phyloP scores from a whole-genome alignment of 1,140 invertebrate genomes.

The Hylaeus volcanicus region DNA sequence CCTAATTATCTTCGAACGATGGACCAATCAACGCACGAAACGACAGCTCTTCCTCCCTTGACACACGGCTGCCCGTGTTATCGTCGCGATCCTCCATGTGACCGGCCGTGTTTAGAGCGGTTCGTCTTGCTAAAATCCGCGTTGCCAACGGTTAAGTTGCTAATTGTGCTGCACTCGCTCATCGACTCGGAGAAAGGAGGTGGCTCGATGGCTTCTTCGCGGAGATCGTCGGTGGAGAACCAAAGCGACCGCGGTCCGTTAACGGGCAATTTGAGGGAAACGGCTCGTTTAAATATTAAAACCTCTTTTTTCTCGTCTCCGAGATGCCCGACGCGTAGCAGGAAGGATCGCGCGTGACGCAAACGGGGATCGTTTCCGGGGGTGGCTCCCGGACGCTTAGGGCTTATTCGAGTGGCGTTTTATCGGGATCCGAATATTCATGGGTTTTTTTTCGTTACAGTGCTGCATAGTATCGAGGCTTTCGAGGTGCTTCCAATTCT shows the following conservation, averaged over 20 bases:
- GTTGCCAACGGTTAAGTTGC: too few species aligned
- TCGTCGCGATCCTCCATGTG: neutral
- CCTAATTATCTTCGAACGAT: constrained; percentile 64
- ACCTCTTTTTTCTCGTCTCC: neutral
- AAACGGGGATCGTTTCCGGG: neutral
- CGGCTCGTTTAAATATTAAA: constrained; percentile 3
- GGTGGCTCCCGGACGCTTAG: neutral
- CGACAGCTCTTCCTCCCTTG: constrained; percentile 28
- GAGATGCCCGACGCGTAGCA: constrained; percentile 13
- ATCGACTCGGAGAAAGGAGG: neutral
- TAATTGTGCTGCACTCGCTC: neutral
- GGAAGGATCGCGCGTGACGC: neutral
- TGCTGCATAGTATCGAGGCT: too few species aligned
- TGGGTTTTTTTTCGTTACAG: too few species aligned
- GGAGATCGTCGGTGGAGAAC: neutral
- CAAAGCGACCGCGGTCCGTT: neutral
- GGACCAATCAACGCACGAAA: constrained; percentile 43
- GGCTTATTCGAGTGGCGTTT: too few species aligned
- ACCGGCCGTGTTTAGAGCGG: constrained; percentile 22
- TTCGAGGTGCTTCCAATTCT: too few species aligned
- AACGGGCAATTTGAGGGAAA: constrained; percentile 13
- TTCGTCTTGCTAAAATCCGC: constrained; percentile 38
- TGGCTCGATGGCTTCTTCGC: constrained; percentile 1
- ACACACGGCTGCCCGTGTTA: neutral
- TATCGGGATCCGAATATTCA: too few species aligned